These are phyloP conservation scores for Galeruca laticollis DNA, from an alignment of 2,888 invertebrate genomes.

Conservation along the genomic window DNA sequence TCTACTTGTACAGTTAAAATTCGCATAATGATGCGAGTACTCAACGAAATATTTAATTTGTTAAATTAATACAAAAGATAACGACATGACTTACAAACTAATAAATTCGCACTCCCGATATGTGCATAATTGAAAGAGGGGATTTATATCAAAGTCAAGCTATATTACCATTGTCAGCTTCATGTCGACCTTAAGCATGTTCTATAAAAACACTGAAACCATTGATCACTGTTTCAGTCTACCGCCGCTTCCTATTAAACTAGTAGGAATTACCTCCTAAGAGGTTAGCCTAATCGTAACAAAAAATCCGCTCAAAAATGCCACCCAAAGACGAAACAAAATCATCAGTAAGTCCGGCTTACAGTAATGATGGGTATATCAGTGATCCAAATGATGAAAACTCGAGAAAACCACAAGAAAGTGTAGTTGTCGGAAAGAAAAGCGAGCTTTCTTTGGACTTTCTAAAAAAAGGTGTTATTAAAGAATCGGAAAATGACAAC, in stretches of 20 bases:
- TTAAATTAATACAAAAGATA: background rate
- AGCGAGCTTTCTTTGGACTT: conserved; percentile 16
- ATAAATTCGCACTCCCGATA: conserved; percentile 7
- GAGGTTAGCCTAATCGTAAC: conserved; percentile 58
- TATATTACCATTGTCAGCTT: conserved; percentile 8
- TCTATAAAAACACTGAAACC: conserved; percentile 59
- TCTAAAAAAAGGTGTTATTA: conserved; percentile 19
- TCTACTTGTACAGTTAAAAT: no score
- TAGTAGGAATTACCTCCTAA: conserved; percentile 58
- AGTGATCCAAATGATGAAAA: conserved; percentile 23
- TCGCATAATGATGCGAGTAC: no score
- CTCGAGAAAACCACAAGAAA: background rate
- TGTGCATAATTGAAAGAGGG: background rate
- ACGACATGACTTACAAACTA: background rate
- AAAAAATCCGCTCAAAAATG: conserved; percentile 49
- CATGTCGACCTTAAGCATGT: conserved; percentile 49
- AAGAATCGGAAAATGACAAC: conserved; percentile 5
- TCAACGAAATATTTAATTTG: no score
- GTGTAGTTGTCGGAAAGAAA: background rate
- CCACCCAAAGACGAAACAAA: conserved; percentile 58
- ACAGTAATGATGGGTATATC: conserved; percentile 49
- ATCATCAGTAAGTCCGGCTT: conserved; percentile 44
- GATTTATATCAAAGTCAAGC: conserved; percentile 5
- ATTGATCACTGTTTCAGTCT: conserved; percentile 57
- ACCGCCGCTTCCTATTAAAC: conserved; percentile 42